phyloP scores from a whole-genome alignment of 2,797 vertebrate species.

The Taenioides sp. region DNA sequence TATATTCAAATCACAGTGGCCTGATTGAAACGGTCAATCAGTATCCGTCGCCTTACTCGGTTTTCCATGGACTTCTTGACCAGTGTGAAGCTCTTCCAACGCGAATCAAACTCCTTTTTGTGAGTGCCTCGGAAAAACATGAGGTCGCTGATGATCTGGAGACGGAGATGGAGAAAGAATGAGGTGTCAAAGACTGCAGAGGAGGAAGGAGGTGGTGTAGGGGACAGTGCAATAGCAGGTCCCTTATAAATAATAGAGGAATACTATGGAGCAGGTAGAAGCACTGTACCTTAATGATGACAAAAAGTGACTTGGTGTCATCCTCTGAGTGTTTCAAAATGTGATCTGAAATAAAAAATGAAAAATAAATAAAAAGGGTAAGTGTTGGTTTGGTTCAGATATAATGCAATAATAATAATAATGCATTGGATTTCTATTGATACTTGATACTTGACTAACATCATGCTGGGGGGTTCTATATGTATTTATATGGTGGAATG shows the following conservation, averaged over 20 bases:
- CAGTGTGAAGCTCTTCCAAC: constrained; percentile 96
- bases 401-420: background rate
- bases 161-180: constrained; percentile 31
- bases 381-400: background rate
- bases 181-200: constrained; percentile 30
- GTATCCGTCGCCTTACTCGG: constrained; percentile 79
- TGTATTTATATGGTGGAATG: too few species aligned
- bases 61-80: constrained; percentile 99
- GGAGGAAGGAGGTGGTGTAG: background rate
- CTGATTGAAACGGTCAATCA: constrained; percentile 38
- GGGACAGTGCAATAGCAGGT: constrained; percentile 17
- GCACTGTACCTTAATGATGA: constrained; percentile 92
- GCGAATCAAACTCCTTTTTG: constrained; percentile 95
- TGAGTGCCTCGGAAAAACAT: constrained; percentile 95
- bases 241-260: constrained; percentile 27
- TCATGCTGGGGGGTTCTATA: too few species aligned
- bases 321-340: constrained; percentile 94
- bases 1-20: constrained; percentile 18
- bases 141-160: constrained; percentile 92
- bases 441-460: too few species aligned
- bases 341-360: constrained; percentile 74
- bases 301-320: constrained; percentile 95
- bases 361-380: background rate
- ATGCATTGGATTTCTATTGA: too few species aligned
- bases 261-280: background rate